A percentile compares a stretch with the other conserved stretches of the same genome.
These are phyloP conservation scores for Pimpla rufipes DNA, from an alignment of 2,888 invertebrate species.

Conservation along the genomic window DNA sequence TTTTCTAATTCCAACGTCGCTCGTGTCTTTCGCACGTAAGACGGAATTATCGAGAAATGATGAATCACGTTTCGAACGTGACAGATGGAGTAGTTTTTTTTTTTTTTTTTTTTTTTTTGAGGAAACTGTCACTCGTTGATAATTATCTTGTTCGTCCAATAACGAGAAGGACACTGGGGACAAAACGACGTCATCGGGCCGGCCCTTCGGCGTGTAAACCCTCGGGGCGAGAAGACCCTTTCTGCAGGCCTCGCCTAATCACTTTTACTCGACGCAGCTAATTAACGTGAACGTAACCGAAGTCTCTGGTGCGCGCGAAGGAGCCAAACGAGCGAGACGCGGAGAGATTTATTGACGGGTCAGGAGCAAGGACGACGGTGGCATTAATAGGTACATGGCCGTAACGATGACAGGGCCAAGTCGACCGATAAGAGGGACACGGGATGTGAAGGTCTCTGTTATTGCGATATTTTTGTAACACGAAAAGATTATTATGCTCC, in stretches of 20 bases:
- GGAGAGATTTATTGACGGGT: conserved; percentile 13
- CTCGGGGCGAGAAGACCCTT: conserved; percentile 23
- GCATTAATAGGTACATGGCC: conserved; percentile 75
- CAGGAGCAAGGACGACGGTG: conserved; percentile 4
- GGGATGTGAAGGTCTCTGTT: too few species aligned
- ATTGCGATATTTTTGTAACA: not conserved
- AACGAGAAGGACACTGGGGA: conserved; percentile 4
- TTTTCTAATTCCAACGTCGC: conserved; percentile 24
- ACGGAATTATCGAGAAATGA: conserved; percentile 5
- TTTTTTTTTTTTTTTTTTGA: not conserved
- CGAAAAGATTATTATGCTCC: conserved; percentile 13
- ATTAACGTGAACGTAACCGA: conserved; percentile 67
- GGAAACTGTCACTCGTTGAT: not conserved
- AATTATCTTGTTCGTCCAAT: not conserved
- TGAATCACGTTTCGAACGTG: conserved; percentile 17
- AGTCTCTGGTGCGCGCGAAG: conserved; percentile 63
- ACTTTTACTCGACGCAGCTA: conserved; percentile 57
- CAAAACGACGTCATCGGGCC: conserved; percentile 16
- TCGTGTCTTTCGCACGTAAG: not conserved
- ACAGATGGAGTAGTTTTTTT: conserved; percentile 17
- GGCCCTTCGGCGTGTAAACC: not conserved
- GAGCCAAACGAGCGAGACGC: conserved; percentile 45
- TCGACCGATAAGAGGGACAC: conserved; percentile 74
- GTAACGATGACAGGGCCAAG: conserved; percentile 64
- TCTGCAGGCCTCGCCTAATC: conserved; percentile 63